Evolutionary conservation across 2,888 invertebrate species (phyloP).

Genomic region (Lasius platythorax): DNA sequence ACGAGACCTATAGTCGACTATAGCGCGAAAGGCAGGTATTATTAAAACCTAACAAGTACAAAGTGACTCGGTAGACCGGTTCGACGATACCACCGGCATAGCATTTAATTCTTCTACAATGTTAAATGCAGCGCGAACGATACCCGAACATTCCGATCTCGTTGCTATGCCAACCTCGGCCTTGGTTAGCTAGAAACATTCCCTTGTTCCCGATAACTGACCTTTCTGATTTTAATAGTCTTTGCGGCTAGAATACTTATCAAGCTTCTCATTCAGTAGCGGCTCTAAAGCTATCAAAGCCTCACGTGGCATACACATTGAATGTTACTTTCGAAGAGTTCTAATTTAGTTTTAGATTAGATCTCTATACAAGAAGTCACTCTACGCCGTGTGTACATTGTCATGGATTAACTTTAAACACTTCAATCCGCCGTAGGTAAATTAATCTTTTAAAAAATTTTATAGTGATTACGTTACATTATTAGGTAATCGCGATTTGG

Average conservation of each 20-base stretch:
- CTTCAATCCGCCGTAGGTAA: neutral
- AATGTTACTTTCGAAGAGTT: neutral
- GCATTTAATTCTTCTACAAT: conserved; percentile 77
- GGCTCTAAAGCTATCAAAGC: neutral
- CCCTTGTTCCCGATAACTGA: conserved; percentile 32
- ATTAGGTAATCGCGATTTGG: neutral
- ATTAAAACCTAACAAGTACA: conserved; percentile 78
- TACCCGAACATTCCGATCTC: conserved; percentile 67
- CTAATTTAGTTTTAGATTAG: neutral
- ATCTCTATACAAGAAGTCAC: neutral
- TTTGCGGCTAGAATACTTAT: neutral
- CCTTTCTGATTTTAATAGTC: conserved; percentile 15
- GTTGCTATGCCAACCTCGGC: conserved; percentile 70
- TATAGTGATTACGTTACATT: neutral
- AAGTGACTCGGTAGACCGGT: conserved; percentile 76
- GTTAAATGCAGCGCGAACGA: conserved; percentile 66
- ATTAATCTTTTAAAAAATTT: conserved; percentile 2
- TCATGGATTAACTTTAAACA: neutral
- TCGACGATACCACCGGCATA: conserved; percentile 75
- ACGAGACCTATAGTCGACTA: conserved; percentile 62
- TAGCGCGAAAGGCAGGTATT: conserved; percentile 70
- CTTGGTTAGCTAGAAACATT: conserved; percentile 59
- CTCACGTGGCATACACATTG: neutral
- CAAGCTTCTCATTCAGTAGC: neutral
- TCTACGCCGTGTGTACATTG: neutral